Conservation (phyloP, 2,888 invertebrate species). For the Saturnia pavonia region DNA sequence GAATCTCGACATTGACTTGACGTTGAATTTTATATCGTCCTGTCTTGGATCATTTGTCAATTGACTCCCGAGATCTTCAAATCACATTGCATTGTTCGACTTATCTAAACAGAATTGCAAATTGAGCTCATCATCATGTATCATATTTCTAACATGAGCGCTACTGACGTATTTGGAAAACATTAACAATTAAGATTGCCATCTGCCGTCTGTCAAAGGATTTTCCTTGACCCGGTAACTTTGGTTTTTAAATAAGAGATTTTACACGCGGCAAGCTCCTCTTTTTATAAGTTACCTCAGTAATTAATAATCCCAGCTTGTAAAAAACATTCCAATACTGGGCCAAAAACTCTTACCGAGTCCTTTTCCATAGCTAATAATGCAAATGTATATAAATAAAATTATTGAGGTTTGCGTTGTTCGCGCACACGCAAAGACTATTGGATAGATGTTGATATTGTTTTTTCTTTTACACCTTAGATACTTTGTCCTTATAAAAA, state of each 20-base stretch:
- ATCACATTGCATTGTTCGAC: slow-evolving; percentile 19
- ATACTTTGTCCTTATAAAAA: too few relatives aligned
- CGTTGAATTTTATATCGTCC: slow-evolving; percentile 17
- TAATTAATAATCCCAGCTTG: too few relatives aligned
- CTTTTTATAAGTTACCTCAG: too few relatives aligned
- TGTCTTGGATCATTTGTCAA: slow-evolving; percentile 22
- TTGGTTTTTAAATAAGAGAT: not conserved
- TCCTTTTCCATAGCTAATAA: too few relatives aligned
- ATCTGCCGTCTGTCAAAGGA: not conserved
- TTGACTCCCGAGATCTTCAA: slow-evolving; percentile 16
- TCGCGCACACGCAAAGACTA: too few relatives aligned
- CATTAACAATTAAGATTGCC: not conserved
- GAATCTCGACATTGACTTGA: slow-evolving; percentile 11
- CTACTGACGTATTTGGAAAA: not conserved
- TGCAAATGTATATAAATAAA: too few relatives aligned
- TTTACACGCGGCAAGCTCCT: not conserved
- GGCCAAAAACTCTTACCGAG: too few relatives aligned
- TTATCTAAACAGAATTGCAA: slow-evolving; percentile 10
- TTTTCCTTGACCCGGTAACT: not conserved
- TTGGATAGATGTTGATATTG: too few relatives aligned
- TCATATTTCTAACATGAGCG: not conserved
- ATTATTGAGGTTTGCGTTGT: too few relatives aligned
- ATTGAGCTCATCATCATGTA: too few relatives aligned
- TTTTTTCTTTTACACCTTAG: too few relatives aligned
- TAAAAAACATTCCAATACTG: too few relatives aligned